A percentile compares a stretch with the other conserved stretches of the same genome.
These are phyloP conservation scores for Capitulum mitella DNA, from an alignment of 2,888 invertebrate species.

Conservation along the genomic window DNA sequence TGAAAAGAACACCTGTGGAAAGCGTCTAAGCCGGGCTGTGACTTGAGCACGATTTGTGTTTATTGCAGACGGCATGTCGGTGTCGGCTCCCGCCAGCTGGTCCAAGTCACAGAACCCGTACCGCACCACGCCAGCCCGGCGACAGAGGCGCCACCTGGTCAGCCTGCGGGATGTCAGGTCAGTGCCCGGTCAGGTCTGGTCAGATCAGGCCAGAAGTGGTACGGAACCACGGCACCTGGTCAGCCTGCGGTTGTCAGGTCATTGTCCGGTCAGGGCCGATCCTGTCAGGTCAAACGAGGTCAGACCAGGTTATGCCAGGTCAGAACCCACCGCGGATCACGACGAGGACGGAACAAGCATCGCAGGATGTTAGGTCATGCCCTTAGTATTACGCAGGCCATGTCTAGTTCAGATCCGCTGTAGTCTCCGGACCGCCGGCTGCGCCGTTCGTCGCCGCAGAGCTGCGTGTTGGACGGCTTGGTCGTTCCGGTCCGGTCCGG, in stretches of 20 bases:
- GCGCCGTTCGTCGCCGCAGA: neutral
- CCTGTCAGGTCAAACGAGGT: neutral
- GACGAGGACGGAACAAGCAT: too few species aligned
- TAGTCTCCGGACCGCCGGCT: too few species aligned
- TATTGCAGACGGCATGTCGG: neutral
- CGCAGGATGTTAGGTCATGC: too few species aligned
- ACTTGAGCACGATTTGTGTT: too few species aligned
- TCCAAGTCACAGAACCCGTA: conserved; percentile 5
- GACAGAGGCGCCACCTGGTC: conserved; percentile 6
- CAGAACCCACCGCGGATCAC: too few species aligned
- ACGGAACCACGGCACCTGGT: neutral
- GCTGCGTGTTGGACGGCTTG: neutral
- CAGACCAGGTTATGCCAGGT: neutral
- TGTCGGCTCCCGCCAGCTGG: conserved; percentile 6
- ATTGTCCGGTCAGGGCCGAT: neutral
- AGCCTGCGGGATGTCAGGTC: conserved; percentile 15
- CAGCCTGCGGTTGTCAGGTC: neutral
- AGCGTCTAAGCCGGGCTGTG: too few species aligned
- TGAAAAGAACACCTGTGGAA: too few species aligned
- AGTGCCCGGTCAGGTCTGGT: neutral
- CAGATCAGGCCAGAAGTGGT: neutral
- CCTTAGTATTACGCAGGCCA: too few species aligned
- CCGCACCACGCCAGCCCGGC: neutral
- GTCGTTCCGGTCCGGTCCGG: too few species aligned
- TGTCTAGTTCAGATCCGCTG: too few species aligned